Evolutionary conservation across 35 echinoderm and acorn worm species (phyloP).

Genomic region (Apostichopus californicus): DNA sequence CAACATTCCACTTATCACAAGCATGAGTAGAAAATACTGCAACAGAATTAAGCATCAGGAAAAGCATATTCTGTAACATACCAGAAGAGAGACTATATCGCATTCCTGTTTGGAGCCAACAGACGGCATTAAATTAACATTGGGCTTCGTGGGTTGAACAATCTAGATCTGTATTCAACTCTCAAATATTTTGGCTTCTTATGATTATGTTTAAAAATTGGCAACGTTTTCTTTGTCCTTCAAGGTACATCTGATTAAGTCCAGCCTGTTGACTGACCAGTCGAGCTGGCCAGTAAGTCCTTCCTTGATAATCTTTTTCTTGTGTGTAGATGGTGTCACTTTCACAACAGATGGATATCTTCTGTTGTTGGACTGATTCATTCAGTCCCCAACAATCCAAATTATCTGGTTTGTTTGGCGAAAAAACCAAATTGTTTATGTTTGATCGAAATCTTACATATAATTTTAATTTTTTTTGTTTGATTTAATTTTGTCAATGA

Average conservation of each 20-base stretch:
- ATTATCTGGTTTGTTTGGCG: conserved; percentile 1
- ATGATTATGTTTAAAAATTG: background rate
- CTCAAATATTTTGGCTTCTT: background rate
- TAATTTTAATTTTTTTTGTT: no score
- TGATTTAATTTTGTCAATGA: no score
- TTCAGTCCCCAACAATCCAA: background rate
- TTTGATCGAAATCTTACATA: no score
- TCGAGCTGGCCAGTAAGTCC: conserved; percentile 13
- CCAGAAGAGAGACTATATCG: no score
- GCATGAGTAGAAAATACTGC: no score
- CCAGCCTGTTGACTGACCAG: conserved; percentile 15
- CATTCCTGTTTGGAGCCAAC: no score
- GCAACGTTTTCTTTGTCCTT: conserved; percentile 7
- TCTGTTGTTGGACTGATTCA: conserved; percentile 10
- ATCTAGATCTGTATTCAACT: no score
- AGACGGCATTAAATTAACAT: no score
- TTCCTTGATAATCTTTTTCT: conserved; percentile 13
- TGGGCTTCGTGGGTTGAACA: no score
- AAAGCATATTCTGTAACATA: no score
- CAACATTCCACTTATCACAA: no score
- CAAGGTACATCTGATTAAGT: background rate
- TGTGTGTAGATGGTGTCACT: background rate
- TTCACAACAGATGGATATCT: background rate
- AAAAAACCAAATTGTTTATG: background rate
- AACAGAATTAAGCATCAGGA: no score